Conservation (phyloP, 1,140 invertebrate genomes). For the Pseudomyrmex gracilis region DNA sequence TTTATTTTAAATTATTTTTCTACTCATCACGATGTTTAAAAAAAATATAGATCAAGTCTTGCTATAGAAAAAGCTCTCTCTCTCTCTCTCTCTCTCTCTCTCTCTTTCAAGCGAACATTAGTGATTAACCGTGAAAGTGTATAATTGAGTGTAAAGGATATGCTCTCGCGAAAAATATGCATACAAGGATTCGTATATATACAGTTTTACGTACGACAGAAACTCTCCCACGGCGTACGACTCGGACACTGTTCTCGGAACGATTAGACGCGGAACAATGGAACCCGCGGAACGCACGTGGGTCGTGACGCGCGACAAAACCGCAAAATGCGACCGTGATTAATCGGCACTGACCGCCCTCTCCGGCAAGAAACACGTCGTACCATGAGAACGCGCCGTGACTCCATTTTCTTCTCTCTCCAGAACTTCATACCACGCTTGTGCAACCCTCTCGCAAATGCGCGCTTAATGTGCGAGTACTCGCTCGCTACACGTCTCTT, state of each 20-base stretch:
- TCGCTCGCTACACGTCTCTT: conserved; percentile 26
- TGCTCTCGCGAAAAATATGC: conserved; percentile 2
- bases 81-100: too few relatives aligned
- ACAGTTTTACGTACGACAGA: conserved; percentile 46
- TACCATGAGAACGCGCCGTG: conserved; percentile 32
- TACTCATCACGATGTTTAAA: background rate
- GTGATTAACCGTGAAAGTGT: too few relatives aligned
- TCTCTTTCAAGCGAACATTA: too few relatives aligned
- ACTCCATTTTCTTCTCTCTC: conserved; percentile 53
- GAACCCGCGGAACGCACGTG: conserved; percentile 72
- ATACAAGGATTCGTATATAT: conserved; percentile 12
- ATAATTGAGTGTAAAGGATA: background rate
- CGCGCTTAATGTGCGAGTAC: conserved; percentile 47
- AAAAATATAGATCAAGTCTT: conserved; percentile 2
- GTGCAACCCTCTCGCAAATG: conserved; percentile 26
- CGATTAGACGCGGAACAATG: conserved; percentile 73
- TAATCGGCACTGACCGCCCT: conserved; percentile 67
- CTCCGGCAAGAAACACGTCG: conserved; percentile 41
- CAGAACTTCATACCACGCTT: background rate
- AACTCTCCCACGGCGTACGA: conserved; percentile 68
- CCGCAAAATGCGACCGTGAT: conserved; percentile 75
- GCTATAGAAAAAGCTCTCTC: too few relatives aligned
- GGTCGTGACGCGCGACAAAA: conserved; percentile 74
- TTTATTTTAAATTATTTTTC: background rate
- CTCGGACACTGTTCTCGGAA: conserved; percentile 70